Evolutionary conservation across 2,797 vertebrate genomes (phyloP), one percentile per base, ranked within the genome.

Genomic region (Sternotherus odoratus): DNA sequence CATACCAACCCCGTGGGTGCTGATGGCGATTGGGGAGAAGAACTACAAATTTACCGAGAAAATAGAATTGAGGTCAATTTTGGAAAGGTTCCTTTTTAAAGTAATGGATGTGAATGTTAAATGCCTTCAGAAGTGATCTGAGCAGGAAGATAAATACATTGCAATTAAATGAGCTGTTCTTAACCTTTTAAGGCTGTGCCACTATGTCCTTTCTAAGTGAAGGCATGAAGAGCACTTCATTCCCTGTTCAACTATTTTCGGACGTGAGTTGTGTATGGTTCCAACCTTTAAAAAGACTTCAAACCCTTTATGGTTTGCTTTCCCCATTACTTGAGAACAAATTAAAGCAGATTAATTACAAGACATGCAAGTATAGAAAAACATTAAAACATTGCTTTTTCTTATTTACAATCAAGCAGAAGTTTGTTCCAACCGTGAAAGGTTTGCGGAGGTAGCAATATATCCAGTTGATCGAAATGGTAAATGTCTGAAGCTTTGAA

Each of bases 111-210:
- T 51, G 83, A 89, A 85, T 54, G 33, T 79, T 89, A 92, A 89
- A 89, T 12, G 79, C 26, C 63, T 53, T 56, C 17, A 75, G 33
- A 49, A 39, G 60, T 72, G 36, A 82, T 89, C 63, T 92, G 78
- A 92, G 56, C 19, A 39, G 77, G 79, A 82, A 78, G 79, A 89
- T 82, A 82, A 81, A 92, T 92, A 77, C 69, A 80, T 46, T 54
- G 86, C 87, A 92, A 92, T 92, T 89, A 86, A 69, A 89, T 89
- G 83, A 89, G 87, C 75, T 83, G 56, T 92, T 85, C 63, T 86
- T 92, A 60, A 54, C 87, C 63, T 82, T 92, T 86, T 82, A 85
- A 78, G 60, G 75, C 57, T 63, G 69, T 86, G 74, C 74, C 85
- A 79, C 19, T 51, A n/a, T 79, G 28, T 39, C 69, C 81, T 81